These are phyloP conservation scores for Brachyhypopomus occidentalis DNA, from an alignment of 2,113 vertebrate genomes.

Conservation along the genomic window DNA sequence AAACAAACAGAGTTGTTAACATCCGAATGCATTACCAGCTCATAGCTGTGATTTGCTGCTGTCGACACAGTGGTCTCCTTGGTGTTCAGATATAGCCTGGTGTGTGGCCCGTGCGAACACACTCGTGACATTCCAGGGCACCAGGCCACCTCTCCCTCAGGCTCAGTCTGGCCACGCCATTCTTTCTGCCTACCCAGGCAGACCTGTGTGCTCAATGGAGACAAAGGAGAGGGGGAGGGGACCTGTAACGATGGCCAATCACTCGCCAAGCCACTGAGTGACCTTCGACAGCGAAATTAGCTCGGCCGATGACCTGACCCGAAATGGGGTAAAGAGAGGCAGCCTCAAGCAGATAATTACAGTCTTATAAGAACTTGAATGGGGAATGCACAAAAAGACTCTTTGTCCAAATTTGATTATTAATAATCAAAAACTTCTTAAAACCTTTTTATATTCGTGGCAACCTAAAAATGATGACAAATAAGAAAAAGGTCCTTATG, in stretches of 20 bases:
- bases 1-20: neutral
- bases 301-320: neutral
- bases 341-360: neutral
- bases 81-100: neutral
- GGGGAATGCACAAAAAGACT: neutral
- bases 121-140: constrained; percentile 45
- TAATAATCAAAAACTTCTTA: neutral
- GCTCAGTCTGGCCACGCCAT: constrained; percentile 32
- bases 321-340: neutral
- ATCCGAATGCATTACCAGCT: neutral
- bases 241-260: neutral
- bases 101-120: constrained; percentile 2
- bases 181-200: constrained; percentile 52
- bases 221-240: constrained; percentile 8
- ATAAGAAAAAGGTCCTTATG: neutral
- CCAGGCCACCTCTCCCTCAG: constrained; percentile 35
- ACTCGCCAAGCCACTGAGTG: neutral
- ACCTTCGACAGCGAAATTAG: neutral
- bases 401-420: neutral
- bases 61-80: neutral
- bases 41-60: neutral
- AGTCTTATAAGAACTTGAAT: neutral
- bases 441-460: neutral
- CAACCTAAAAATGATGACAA: neutral
- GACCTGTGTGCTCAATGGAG: constrained; percentile 18